Evolutionary conservation across 2,888 invertebrate genomes (phyloP).

Genomic region (Euplagia quadripunctaria): DNA sequence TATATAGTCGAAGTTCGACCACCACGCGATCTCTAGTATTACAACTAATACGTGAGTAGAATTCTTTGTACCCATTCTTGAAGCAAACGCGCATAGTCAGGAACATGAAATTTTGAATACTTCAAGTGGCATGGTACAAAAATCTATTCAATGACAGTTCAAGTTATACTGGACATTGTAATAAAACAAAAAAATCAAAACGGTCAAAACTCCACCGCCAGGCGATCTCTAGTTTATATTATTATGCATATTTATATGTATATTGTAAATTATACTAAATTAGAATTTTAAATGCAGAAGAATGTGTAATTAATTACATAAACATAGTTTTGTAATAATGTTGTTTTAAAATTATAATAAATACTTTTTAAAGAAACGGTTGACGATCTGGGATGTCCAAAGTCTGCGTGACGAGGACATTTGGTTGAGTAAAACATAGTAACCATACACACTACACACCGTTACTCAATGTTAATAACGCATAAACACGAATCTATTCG

Average conservation of each 20-base stretch:
- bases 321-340: background rate
- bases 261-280: slow-evolving; percentile 13
- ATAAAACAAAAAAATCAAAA: no score
- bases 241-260: slow-evolving; percentile 1
- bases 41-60: no score
- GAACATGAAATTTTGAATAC: no score
- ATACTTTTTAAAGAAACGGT: slow-evolving; percentile 3
- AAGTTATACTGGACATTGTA: no score
- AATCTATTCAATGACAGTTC: no score
- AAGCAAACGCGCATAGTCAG: no score
- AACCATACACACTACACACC: background rate
- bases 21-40: no score
- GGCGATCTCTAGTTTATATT: no score
- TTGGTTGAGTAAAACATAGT: slow-evolving; percentile 5
- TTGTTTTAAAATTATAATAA: background rate
- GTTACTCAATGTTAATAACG: slow-evolving; percentile 25
- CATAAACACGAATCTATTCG: slow-evolving; percentile 25
- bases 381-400: background rate
- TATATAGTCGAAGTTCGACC: no score
- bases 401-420: slow-evolving; percentile 13
- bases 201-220: no score
- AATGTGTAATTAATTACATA: slow-evolving; percentile 6
- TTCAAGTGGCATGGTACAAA: no score
- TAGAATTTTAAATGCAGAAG: slow-evolving; percentile 12
- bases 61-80: no score